Evolutionary conservation across 2,113 vertebrate genomes (phyloP).

Genomic region (Heterotis niloticus): DNA sequence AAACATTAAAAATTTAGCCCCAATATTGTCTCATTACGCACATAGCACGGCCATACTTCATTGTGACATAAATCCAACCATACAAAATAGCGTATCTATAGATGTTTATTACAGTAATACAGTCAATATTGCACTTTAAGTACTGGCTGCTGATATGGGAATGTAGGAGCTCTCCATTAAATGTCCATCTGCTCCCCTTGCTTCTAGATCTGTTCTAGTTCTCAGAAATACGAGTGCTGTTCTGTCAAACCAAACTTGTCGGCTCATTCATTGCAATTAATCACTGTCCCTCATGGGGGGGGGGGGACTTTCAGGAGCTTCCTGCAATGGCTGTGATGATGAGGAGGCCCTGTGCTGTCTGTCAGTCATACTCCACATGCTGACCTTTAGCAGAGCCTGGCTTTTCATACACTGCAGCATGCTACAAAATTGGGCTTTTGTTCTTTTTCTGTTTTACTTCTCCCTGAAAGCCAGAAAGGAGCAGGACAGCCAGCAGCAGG

Average conservation of each 20-base stretch:
- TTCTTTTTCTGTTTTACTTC: conserved; percentile 39
- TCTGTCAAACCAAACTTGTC: conserved; percentile 89
- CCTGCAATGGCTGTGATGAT: conserved; percentile 84
- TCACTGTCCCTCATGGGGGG: conserved; percentile 82
- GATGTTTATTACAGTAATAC: too few species aligned
- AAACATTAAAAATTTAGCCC: too few species aligned
- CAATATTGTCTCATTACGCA: too few species aligned
- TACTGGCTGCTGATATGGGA: too few species aligned
- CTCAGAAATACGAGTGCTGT: conserved; percentile 71
- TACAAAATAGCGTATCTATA: too few species aligned
- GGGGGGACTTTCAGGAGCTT: conserved; percentile 83
- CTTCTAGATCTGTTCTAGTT: too few species aligned
- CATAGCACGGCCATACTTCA: too few species aligned
- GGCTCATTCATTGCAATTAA: conserved; percentile 92
- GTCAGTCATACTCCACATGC: conserved; percentile 83
- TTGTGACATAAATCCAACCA: too few species aligned
- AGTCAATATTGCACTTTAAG: too few species aligned
- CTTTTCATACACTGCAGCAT: conserved; percentile 59
- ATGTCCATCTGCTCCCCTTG: too few species aligned
- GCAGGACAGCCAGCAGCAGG: conserved; percentile 54
- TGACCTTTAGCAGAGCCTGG: conserved; percentile 91
- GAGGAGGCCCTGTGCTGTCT: conserved; percentile 84
- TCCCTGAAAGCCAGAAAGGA: conserved; percentile 70
- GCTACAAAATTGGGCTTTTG: conserved; percentile 75
- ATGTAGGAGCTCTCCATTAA: too few species aligned